These are phyloP conservation scores for Steinernema feltiae DNA, from an alignment of 1,140 invertebrate genomes.

Conservation along the genomic window DNA sequence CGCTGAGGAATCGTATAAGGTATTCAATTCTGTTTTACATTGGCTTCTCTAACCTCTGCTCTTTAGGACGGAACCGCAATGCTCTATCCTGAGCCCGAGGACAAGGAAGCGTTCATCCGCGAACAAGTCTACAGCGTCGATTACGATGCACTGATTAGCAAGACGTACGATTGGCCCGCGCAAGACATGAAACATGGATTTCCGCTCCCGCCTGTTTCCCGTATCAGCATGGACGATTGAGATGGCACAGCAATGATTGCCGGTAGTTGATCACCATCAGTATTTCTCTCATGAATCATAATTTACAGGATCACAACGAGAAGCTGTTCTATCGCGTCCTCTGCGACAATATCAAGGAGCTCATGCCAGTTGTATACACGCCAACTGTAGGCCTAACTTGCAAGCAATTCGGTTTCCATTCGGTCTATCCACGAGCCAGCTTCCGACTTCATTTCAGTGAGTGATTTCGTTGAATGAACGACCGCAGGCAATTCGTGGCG, in stretches of 20 bases:
- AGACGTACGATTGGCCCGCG: conserved; percentile 61
- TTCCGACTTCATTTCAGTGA: no score
- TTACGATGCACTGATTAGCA: conserved; percentile 62
- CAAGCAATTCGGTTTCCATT: conserved; percentile 88
- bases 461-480: no score
- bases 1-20: conserved; percentile 81
- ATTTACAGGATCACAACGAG: conserved; percentile 79
- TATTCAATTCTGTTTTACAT: no score
- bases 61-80: conserved; percentile 62
- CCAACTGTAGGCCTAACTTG: conserved; percentile 86
- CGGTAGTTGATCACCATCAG: conserved; percentile 19
- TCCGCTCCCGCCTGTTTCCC: conserved; percentile 37
- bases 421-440: no score
- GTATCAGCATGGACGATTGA: conserved; percentile 32
- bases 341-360: conserved; percentile 82
- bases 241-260: no score
- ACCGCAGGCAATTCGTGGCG: no score
- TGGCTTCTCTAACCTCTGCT: no score
- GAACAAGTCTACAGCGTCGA: conserved; percentile 62
- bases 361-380: conserved; percentile 59
- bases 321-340: conserved; percentile 87
- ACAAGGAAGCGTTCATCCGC: conserved; percentile 62
- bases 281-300: not conserved
- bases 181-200: conserved; percentile 56
- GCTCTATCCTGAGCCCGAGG: conserved; percentile 62